Evolutionary conservation across 64 coral and sea anemone species (phyloP), one percentile per base, ranked within the genome.

Genomic region (Montipora cactus): DNA sequence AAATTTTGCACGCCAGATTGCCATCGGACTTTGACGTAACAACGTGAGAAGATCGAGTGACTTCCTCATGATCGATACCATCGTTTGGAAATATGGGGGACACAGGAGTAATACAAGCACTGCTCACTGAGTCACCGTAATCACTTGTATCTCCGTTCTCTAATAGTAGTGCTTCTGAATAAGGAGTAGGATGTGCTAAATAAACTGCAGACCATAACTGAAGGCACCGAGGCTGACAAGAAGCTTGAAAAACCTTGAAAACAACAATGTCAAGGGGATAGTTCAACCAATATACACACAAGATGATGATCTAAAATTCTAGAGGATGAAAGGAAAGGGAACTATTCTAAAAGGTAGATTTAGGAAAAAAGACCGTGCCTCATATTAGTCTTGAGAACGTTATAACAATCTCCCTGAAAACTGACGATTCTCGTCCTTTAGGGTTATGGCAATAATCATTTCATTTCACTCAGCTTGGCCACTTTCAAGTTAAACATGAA

Each of bases 131-230:
- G 22, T 92, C 79, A 12, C 49, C 79, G 84, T 74, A 66, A 8
- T 84, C 68, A 84, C 79, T 70, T 11, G 81, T 85, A 47, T 92
- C 90, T 6, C 50, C 73, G 44, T 77, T 90, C 51, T 78, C 88
- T 57, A 80, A 22, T 2, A 78, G 5, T 2, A 73, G 5, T 5
- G 85, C 20, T 48, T 98, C 91, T 22, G 72, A 90, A 80, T 94
- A 78, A 57, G 76, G 88, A 22, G 84, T 87, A 10, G 91, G 91
- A 67, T 79, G 88, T 46, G 91, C 83, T 13, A 91, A 44, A 71
- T 95, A 98, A 0, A 98, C 88, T 15, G 97, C 70, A 67, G 91
- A 89, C 97, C 97, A 98, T 9, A 98, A 81, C 76, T 83, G 81
- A 9, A 98, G 70, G 57, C 91, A 94, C 4, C 89, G 97, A 51